Conservation (phyloP, 2,888 invertebrate species). For the Deroplatys truncata region DNA sequence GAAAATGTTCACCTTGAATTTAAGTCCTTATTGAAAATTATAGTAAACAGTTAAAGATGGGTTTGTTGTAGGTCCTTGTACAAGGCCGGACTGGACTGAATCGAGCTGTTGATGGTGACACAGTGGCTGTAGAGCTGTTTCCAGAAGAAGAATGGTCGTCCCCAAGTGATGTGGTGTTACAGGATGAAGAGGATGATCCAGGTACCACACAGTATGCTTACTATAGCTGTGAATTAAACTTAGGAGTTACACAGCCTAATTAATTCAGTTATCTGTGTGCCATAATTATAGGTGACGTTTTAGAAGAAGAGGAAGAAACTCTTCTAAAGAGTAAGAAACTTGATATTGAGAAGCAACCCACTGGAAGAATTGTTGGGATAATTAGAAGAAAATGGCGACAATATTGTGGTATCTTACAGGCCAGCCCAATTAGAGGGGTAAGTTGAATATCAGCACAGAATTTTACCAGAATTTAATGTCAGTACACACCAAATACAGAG, state of each 20-base stretch:
- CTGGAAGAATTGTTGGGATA: conserved; percentile 87
- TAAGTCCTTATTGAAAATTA: too few relatives aligned
- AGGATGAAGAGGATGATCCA: conserved; percentile 69
- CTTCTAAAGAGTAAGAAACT: not conserved
- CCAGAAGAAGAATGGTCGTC: conserved; percentile 86
- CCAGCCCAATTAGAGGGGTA: conserved; percentile 64
- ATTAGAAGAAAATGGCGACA: conserved; percentile 95
- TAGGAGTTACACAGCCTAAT: conserved; percentile 36
- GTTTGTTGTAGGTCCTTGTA: conserved; percentile 60
- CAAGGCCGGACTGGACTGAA: conserved; percentile 86
- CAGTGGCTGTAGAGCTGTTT: conserved; percentile 85
- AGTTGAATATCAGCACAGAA: conserved; percentile 9
- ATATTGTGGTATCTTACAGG: conserved; percentile 92
- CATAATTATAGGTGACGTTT: conserved; percentile 23
- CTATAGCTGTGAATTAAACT: conserved; percentile 39
- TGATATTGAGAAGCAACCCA: conserved; percentile 49
- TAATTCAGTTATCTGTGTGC: not conserved
- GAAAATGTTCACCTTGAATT: too few relatives aligned
- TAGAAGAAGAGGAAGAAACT: conserved; percentile 20
- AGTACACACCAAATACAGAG: too few relatives aligned
- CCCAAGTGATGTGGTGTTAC: conserved; percentile 80
- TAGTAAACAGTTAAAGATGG: too few relatives aligned
- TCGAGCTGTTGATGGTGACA: conserved; percentile 90
- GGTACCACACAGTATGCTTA: conserved; percentile 41
- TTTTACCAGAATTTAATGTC: not conserved